Evolutionary conservation across 1,140 invertebrate genomes (phyloP), one percentile per base, ranked within the genome.

Genomic region (Proctacanthus coquilletti): DNA sequence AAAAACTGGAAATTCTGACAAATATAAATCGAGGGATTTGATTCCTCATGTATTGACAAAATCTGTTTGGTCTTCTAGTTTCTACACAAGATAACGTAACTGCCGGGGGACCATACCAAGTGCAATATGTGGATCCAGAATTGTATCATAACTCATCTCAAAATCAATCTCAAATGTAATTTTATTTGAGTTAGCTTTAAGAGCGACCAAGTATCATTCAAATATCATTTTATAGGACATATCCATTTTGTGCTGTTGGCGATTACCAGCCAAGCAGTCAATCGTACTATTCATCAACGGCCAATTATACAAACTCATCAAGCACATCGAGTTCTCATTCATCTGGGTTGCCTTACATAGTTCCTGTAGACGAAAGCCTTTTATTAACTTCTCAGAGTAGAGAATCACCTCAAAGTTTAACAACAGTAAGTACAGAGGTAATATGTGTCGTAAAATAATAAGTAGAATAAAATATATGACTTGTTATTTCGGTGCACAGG

Each of bases 211-310:
- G 20, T 9, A 34, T 14, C 36, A 40, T 40, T 38, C 20, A 34
- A 34, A 19, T 19, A 42, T 35, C 45, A 50, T 56, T 42, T 61
- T 65, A 44, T 47, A 83, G 82, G 74, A 73, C 77, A 44, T 87
- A 85, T 66, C 80, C 81, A 41, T 81, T 87, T 23, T 87, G 86
- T 55, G 80, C 80, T 39, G 82, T 86, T 41, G 79, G 77, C 5
- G 77, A 79, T 56, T 69, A 74, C 43, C 74, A 71, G 44, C 65
- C 39, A 54, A 66, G 42, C 64, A 69, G 39, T 13, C 57, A 57
- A 48, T 50, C 53, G 13, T 60, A 59, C 34, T 65, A 71, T 45
- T 66, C 68, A 18, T 65, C 71, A 14, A 66, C 68, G 8, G 65
- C 45, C 13, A 72, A 63, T 60, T 75, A 62, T 53, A 66, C 46